Evolutionary conservation across 2,797 vertebrate genomes (phyloP).

Genomic region (Peromyscus nudipes): DNA sequence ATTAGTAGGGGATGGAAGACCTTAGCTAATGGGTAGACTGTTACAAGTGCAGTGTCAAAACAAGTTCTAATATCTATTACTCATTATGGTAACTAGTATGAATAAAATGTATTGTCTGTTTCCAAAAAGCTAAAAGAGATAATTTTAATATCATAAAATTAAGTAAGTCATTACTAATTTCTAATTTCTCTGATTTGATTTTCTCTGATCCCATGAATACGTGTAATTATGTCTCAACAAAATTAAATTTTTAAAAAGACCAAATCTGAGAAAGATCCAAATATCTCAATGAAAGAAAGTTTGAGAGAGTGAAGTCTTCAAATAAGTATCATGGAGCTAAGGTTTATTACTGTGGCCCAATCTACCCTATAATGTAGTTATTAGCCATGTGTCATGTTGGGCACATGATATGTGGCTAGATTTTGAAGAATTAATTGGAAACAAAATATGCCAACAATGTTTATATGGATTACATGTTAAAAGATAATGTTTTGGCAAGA

Average conservation of each 20-base stretch:
- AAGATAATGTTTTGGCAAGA: background rate
- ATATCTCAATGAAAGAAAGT: background rate
- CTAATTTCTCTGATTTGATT: background rate
- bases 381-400: background rate
- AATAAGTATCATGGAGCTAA: background rate
- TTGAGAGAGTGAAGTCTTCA: background rate
- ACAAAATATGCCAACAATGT: background rate
- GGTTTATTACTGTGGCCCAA: background rate
- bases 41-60: background rate
- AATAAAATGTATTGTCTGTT: background rate
- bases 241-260: background rate
- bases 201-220: background rate
- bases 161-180: background rate
- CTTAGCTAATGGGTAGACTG: background rate
- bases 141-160: background rate
- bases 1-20: background rate
- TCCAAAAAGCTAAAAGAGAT: background rate
- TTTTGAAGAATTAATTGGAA: background rate
- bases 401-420: background rate
- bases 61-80: background rate
- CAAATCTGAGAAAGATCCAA: background rate
- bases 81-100: background rate
- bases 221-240: background rate
- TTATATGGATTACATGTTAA: background rate
- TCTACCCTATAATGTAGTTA: background rate